phyloP scores from a whole-genome alignment of 2,888 invertebrate species.

The Phoronis australis region DNA sequence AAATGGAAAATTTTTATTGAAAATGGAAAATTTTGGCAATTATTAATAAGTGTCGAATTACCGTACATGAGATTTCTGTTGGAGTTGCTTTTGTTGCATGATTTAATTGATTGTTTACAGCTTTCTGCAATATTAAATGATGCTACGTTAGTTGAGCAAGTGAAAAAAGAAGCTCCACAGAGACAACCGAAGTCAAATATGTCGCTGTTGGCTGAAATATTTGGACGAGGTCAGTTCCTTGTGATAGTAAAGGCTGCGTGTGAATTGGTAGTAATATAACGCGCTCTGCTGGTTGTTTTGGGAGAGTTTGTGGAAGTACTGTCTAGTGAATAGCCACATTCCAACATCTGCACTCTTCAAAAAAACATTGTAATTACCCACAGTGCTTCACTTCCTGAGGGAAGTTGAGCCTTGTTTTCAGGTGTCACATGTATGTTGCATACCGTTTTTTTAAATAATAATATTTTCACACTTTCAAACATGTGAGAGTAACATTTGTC shows the following conservation, averaged over 20 bases:
- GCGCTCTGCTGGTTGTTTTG: no score
- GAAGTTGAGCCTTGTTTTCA: no score
- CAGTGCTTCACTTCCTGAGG: no score
- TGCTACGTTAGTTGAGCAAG: slow-evolving; percentile 65
- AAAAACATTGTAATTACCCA: no score
- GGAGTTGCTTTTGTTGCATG: not conserved
- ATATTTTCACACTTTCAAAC: no score
- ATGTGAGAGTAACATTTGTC: no score
- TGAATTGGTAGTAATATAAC: no score
- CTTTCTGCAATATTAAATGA: slow-evolving; percentile 47
- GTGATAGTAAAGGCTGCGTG: not conserved
- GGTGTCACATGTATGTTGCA: no score
- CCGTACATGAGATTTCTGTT: not conserved
- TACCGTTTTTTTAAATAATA: no score
- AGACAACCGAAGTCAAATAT: slow-evolving; percentile 58
- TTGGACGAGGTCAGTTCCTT: slow-evolving; percentile 60
- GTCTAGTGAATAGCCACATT: no score
- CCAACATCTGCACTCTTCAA: no score
- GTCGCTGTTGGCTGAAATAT: slow-evolving; percentile 69
- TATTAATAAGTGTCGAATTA: not conserved
- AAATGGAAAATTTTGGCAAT: not conserved
- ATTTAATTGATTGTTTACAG: slow-evolving; percentile 23
- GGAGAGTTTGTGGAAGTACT: slow-evolving; percentile 1
- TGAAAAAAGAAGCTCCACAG: slow-evolving; percentile 63
- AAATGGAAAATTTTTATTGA: not conserved